A percentile compares a stretch with the other conserved stretches of the same genome.
Evolutionary conservation across 2,888 invertebrate species (phyloP).

Genomic region (Synanthedon formicaeformis): DNA sequence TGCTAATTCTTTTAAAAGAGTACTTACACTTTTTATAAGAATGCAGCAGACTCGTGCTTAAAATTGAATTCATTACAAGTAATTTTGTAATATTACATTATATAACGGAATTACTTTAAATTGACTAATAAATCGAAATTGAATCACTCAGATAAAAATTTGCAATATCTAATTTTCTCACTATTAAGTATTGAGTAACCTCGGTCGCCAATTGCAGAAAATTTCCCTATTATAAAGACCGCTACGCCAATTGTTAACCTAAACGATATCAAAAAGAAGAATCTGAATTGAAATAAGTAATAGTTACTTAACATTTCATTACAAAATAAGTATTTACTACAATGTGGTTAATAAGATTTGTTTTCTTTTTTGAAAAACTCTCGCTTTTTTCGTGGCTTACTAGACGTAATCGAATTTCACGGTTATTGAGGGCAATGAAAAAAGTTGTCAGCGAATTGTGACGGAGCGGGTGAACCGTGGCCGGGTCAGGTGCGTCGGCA

Average conservation of each 20-base stretch:
- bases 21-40: too few species aligned
- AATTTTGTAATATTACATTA: too few species aligned
- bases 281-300: neutral
- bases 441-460: constrained; percentile 35
- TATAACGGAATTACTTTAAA: too few species aligned
- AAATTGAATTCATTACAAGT: too few species aligned
- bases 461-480: constrained; percentile 35
- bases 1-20: too few species aligned
- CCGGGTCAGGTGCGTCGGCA: constrained; percentile 19
- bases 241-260: neutral
- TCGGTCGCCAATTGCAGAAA: neutral
- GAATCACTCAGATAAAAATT: too few species aligned
- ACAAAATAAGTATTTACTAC: neutral
- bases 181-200: neutral
- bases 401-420: constrained; percentile 60
- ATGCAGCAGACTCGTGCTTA: too few species aligned
- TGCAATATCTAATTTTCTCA: neutral
- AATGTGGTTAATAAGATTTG: neutral
- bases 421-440: constrained; percentile 44
- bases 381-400: constrained; percentile 41
- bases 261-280: neutral
- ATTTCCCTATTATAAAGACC: neutral
- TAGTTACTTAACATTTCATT: neutral
- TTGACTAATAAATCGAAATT: too few species aligned
- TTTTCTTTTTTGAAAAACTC: constrained; percentile 27